Base-by-base conservation (phyloP, 2,113 vertebrate genomes). In the Fukomys damarensis region DNA sequence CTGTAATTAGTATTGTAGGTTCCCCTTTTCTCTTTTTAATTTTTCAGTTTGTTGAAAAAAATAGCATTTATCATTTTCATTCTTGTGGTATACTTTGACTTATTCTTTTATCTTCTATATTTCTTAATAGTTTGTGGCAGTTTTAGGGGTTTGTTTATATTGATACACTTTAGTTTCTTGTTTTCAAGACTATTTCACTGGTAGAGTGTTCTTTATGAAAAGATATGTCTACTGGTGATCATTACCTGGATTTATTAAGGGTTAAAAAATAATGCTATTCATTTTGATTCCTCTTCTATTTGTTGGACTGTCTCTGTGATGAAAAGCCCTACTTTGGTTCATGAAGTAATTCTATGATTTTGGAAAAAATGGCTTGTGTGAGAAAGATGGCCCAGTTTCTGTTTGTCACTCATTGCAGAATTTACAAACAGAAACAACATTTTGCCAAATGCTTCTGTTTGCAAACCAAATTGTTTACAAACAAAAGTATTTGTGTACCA, bases 101-200 rank as follows among this genome's bases (percentile, higher is more conserved):
- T 86, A 84, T 19, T 89, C 46, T 19, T 80, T 93, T 91, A n/a
- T 90, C 32, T 8, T 93, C 17, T 96, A 1, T 95, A 59, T 92
- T 93, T 95, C 76, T 77, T 86, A 7, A n/a, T 68, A 82, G 52
- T 76, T 76, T 88, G 13, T 22, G n/a, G 76, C 86, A 46, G 3
- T 82, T 70, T 17, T 86, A 56, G 26, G 9, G 30, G 59, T 16
- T 61, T 66, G 68, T 41, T 80, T 93, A 80, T n/a, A 49, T 68
- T 70, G 68, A 66, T 59, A n/a, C 54, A 52, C 26, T 61, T 84
- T 9, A 38, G 35, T 56, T 43, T 84, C 79, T 85, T 94, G 76
- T 79, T 93, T 90, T 26, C 11, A 87, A 84, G 70, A 80, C 20
- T 41, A 24, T 56, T 58, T 56, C 30, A 54, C 38, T 70, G 19